Evolutionary conservation across 2,888 invertebrate species (phyloP).

Genomic region (Trachelus iudaicus): DNA sequence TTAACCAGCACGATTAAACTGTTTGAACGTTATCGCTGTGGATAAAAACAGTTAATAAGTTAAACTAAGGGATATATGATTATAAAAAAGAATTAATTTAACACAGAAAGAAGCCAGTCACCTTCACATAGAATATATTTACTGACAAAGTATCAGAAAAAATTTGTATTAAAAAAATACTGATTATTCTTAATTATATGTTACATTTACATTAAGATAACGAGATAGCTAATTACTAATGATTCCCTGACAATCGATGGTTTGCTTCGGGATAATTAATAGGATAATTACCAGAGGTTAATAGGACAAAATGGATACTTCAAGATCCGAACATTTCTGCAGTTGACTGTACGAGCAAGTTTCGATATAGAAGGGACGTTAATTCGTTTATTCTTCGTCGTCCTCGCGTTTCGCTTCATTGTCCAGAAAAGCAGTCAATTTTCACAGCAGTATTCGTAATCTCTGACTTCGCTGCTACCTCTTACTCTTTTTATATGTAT

Average conservation of each 20-base stretch:
- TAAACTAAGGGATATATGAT: not conserved
- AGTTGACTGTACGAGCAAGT: not conserved
- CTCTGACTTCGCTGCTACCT: not conserved
- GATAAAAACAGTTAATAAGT: not conserved
- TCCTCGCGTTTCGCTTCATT: not conserved
- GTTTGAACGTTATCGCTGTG: not conserved
- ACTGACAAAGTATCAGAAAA: not conserved
- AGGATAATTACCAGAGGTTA: not conserved
- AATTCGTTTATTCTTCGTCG: not conserved
- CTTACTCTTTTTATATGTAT: not conserved
- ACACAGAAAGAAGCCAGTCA: not conserved
- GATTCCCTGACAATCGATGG: not conserved
- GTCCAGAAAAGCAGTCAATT: not conserved
- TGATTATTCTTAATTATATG: not conserved
- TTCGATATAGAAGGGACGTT: not conserved
- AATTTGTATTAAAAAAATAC: not conserved
- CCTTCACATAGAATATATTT: not conserved
- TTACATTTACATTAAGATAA: too few relatives aligned
- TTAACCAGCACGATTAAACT: not conserved
- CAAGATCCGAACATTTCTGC: not conserved
- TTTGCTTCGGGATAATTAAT: not conserved
- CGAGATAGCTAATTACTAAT: not conserved
- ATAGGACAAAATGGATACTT: not conserved
- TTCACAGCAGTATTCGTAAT: not conserved
- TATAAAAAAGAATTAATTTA: not conserved